Evolutionary conservation across 2,888 invertebrate species (phyloP).

Genomic region (Steinernema hermaphroditum): DNA sequence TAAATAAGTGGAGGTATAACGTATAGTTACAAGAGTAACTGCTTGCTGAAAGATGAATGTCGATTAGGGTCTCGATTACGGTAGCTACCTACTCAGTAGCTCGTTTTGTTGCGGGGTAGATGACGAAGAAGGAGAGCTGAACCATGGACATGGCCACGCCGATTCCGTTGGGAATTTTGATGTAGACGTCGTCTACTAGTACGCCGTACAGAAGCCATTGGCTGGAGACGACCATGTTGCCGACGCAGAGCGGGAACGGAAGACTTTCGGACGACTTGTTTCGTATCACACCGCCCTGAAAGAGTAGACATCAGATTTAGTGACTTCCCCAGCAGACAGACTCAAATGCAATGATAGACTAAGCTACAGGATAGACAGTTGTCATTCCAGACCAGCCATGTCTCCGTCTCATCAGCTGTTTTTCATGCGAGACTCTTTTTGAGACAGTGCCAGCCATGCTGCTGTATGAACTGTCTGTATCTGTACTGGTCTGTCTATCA

Average conservation of each 20-base stretch:
- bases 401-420: no score
- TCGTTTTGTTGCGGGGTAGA: constrained; percentile 72
- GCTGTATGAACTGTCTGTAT: no score
- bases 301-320: constrained; percentile 13
- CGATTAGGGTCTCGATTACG: neutral
- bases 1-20: neutral
- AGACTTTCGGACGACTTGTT: constrained; percentile 82
- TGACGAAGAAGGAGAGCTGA: constrained; percentile 79
- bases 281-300: constrained; percentile 74
- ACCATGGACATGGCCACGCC: constrained; percentile 77
- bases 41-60: constrained; percentile 1
- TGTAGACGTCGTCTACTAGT: constrained; percentile 77
- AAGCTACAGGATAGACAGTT: no score
- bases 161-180: constrained; percentile 79
- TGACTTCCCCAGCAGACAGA: no score
- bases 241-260: constrained; percentile 84
- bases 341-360: no score
- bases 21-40: neutral
- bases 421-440: no score
- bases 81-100: constrained; percentile 13
- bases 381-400: no score
- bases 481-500: no score
- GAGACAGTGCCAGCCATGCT: no score
- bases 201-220: constrained; percentile 82
- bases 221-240: constrained; percentile 78